These are phyloP conservation scores for Temnothorax curvispinosus DNA, from an alignment of 1,140 invertebrate species.

Conservation along the genomic window DNA sequence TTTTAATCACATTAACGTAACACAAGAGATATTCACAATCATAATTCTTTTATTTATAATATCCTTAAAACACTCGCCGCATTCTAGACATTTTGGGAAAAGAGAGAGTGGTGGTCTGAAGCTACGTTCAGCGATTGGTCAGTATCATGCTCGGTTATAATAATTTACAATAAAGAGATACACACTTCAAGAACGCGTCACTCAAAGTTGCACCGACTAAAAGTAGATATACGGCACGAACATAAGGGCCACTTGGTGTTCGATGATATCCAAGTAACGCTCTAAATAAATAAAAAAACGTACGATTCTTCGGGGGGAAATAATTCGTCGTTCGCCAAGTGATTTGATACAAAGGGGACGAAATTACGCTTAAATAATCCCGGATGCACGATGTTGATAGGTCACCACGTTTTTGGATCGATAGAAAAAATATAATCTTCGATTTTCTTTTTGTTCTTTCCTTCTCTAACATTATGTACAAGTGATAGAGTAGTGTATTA, in stretches of 20 bases:
- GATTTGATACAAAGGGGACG: constrained; percentile 51
- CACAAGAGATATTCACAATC: constrained; percentile 85
- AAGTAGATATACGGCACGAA: constrained; percentile 67
- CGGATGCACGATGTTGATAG: constrained; percentile 81
- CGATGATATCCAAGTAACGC: constrained; percentile 77
- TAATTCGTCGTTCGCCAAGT: constrained; percentile 46
- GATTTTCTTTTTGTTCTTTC: constrained; percentile 80
- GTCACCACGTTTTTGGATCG: constrained; percentile 84
- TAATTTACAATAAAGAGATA: constrained; percentile 66
- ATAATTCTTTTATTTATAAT: constrained; percentile 81
- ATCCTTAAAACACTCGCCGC: constrained; percentile 84
- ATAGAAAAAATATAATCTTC: constrained; percentile 86
- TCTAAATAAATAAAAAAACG: constrained; percentile 18
- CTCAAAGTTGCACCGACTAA: constrained; percentile 35
- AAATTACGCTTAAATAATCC: constrained; percentile 64
- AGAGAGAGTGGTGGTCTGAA: constrained; percentile 83
- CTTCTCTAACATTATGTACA: constrained; percentile 83
- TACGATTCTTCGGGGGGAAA: constrained; percentile 22
- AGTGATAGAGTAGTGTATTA: constrained; percentile 82
- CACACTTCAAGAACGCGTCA: constrained; percentile 33
- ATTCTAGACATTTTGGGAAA: constrained; percentile 81
- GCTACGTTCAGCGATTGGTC: constrained; percentile 84
- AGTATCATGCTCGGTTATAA: constrained; percentile 78
- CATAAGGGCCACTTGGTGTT: constrained; percentile 77
- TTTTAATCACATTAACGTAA: constrained; percentile 85